phyloP scores from a whole-genome alignment of 2,888 invertebrate genomes.

The Cataglyphis albicans region DNA sequence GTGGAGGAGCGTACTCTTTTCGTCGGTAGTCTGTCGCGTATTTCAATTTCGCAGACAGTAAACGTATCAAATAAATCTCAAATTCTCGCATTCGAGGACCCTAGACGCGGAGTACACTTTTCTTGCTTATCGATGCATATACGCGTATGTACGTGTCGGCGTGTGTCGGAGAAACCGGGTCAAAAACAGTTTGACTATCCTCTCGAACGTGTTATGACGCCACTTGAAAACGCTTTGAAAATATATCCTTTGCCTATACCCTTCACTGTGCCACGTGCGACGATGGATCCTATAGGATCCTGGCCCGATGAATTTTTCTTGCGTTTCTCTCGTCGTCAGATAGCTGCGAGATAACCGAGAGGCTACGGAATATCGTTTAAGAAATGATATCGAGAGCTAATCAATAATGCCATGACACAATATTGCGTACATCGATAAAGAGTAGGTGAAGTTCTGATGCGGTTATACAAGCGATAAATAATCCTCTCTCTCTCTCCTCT shows the following conservation, averaged over 20 bases:
- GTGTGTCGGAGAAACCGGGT: slow-evolving; percentile 64
- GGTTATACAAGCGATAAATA: not conserved
- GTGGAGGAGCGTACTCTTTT: slow-evolving; percentile 27
- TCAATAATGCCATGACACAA: not conserved
- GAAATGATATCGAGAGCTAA: not conserved
- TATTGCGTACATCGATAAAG: slow-evolving; percentile 26
- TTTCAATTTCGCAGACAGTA: slow-evolving; percentile 48
- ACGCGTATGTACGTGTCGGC: slow-evolving; percentile 42
- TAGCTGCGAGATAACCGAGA: not conserved
- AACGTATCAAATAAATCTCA: slow-evolving; percentile 54
- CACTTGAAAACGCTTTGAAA: slow-evolving; percentile 66
- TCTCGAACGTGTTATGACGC: slow-evolving; percentile 57
- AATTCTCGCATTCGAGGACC: slow-evolving; percentile 33
- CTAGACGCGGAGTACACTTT: slow-evolving; percentile 44
- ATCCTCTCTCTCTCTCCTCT: too few relatives aligned
- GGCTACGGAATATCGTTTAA: not conserved
- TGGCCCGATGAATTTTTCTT: slow-evolving; percentile 66
- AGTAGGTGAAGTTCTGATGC: not conserved
- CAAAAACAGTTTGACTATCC: slow-evolving; percentile 72
- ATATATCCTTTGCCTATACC: slow-evolving; percentile 36
- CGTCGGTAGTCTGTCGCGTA: not conserved
- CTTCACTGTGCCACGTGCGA: not conserved
- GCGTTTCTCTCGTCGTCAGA: slow-evolving; percentile 67
- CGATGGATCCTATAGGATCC: not conserved
- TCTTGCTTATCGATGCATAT: slow-evolving; percentile 42